Base-by-base conservation (phyloP, 2,888 invertebrate genomes). In the Xestobium rufovillosum region DNA sequence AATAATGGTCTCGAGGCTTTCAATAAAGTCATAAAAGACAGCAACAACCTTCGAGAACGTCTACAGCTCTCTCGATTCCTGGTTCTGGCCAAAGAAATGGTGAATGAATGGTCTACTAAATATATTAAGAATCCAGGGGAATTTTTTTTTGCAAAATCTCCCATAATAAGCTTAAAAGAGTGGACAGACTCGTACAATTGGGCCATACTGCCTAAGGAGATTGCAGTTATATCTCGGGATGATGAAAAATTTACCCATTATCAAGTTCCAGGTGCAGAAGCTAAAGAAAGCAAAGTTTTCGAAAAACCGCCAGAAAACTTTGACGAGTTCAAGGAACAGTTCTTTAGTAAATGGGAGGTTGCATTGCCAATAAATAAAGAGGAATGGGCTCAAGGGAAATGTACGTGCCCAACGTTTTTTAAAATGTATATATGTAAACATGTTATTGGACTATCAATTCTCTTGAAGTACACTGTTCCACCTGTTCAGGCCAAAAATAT, bases 391-490 rank as follows among this genome's bases (percentile, higher is more conserved):
- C 16, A 35, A 15, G 35, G 23, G 23, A 39, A 3, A 35, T 39
- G 39, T 30, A 25, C 19, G 12, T 34, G 38, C 16, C 30, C 35
- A 35, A 19, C 29, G 13, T 39, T 30, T 15, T 35, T 30, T 27
- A 39, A 35, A 35, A 28, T 15, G 8, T 29, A 29, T 13, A 26
- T 34, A 12, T 26, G 34, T 19, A 34, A 34, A 34, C 26, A 32
- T 36, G 41, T n/a, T 36, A 37, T 11, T 37, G 36, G 8, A 41
- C 37, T 27, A n/a, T n/a, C 38, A n/a, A 42, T 42, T 13, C 34
- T 35, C 27, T 34, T 42, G 19, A 39, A 35, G 28, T 35, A 42
- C 13, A 32, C 28, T 9, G 27, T 31, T 14, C 35, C 38, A 15
- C 42, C 42, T 26, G 11, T 28, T 25, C 35, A 30, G 12, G 42